phyloP scores from a whole-genome alignment of 1,140 invertebrate genomes.

The Brachionus asplanchnoidis region DNA sequence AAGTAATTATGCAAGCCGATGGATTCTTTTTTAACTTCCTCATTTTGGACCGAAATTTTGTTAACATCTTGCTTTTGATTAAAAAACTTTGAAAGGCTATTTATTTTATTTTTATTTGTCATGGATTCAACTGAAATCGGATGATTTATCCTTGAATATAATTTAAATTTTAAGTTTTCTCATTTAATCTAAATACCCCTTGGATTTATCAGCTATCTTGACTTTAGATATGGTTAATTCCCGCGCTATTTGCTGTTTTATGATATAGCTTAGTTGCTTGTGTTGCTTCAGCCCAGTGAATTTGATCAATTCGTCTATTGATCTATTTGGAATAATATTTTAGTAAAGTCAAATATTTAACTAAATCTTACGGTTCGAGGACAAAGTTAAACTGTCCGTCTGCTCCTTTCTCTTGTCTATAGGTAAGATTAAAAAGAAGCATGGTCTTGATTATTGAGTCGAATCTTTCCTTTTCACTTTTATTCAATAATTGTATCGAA shows the following conservation, averaged over 20 bases:
- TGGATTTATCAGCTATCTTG: constrained; percentile 21
- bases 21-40: constrained; percentile 23
- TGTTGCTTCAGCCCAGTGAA: constrained; percentile 56
- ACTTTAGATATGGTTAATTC: constrained; percentile 57
- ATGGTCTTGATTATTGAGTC: constrained; percentile 71
- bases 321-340: constrained; percentile 48
- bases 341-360: not conserved
- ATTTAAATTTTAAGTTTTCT: not conserved
- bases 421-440: constrained; percentile 81
- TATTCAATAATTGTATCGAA: constrained; percentile 67
- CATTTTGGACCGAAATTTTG: not conserved
- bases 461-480: constrained; percentile 69
- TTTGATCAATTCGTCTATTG: constrained; percentile 60
- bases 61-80: not conserved
- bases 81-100: not conserved
- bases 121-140: not conserved
- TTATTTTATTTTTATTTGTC: not conserved
- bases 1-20: not conserved
- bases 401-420: constrained; percentile 69
- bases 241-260: constrained; percentile 70
- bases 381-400: constrained; percentile 76
- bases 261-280: constrained; percentile 63
- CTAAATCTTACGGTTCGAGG: constrained; percentile 70
- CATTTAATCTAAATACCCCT: not conserved
- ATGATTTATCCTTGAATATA: not conserved